phyloP scores from a whole-genome alignment of 2,888 invertebrate genomes.

The Thymelicus sylvestris region DNA sequence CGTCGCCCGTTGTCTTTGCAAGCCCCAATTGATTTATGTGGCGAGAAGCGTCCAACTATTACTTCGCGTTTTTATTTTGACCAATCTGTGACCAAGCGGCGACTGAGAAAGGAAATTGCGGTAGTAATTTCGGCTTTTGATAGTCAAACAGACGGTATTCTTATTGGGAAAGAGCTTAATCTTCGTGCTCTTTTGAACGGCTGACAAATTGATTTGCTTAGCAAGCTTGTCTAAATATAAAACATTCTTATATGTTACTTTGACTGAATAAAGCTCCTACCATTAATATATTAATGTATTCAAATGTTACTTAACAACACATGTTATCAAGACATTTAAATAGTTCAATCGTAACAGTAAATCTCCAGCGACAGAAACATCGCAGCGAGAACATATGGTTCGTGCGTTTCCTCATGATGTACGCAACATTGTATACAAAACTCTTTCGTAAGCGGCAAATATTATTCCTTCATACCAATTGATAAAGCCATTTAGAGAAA shows the following conservation, averaged over 20 bases:
- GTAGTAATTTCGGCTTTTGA: slow-evolving; percentile 57
- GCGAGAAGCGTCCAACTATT: slow-evolving; percentile 73
- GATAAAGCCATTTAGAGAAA: slow-evolving; percentile 13
- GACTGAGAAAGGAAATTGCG: slow-evolving; percentile 63
- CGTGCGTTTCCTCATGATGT: slow-evolving; percentile 30
- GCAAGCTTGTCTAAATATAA: background rate
- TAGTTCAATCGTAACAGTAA: slow-evolving; percentile 31
- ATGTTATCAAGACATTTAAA: slow-evolving; percentile 24
- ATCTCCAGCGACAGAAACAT: slow-evolving; percentile 33
- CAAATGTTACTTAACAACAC: slow-evolving; percentile 9
- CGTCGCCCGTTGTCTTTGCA: slow-evolving; percentile 56
- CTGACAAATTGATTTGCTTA: slow-evolving; percentile 17
- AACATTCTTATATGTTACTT: background rate
- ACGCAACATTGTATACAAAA: slow-evolving; percentile 35
- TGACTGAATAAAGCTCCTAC: background rate
- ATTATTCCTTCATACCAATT: slow-evolving; percentile 9
- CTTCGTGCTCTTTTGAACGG: slow-evolving; percentile 12
- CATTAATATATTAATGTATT: slow-evolving; percentile 3
- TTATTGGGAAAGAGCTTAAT: slow-evolving; percentile 21
- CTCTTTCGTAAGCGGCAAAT: slow-evolving; percentile 21
- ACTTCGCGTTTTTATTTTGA: slow-evolving; percentile 71
- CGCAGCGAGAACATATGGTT: slow-evolving; percentile 26
- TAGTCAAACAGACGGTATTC: slow-evolving; percentile 42
- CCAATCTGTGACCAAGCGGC: slow-evolving; percentile 51
- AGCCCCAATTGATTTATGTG: slow-evolving; percentile 75